Evolutionary conservation across 2,888 invertebrate genomes (phyloP).

Genomic region (Pheosia tremula): DNA sequence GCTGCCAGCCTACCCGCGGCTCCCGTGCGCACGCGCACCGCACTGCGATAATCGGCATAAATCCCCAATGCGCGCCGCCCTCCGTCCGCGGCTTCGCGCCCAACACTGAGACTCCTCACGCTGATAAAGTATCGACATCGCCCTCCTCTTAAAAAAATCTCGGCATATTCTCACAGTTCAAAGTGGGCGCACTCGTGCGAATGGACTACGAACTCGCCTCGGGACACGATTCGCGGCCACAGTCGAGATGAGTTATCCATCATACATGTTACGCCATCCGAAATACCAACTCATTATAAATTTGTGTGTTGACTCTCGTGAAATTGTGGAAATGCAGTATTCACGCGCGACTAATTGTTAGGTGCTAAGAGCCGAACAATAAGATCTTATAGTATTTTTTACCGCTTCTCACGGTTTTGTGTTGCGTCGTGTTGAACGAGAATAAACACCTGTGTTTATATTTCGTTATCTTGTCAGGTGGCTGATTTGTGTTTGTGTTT

Average conservation of each 20-base stretch:
- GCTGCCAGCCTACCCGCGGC: slow-evolving; percentile 46
- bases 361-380: slow-evolving; percentile 57
- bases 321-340: slow-evolving; percentile 33
- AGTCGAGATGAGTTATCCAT: slow-evolving; percentile 28
- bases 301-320: slow-evolving; percentile 1
- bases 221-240: slow-evolving; percentile 53
- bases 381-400: slow-evolving; percentile 46
- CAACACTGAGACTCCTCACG: slow-evolving; percentile 51
- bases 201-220: slow-evolving; percentile 46
- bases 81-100: slow-evolving; percentile 56
- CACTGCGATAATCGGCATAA: slow-evolving; percentile 25
- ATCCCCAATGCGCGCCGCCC: slow-evolving; percentile 46
- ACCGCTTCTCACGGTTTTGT: slow-evolving; percentile 63
- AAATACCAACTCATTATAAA: slow-evolving; percentile 10
- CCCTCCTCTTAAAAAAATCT: slow-evolving; percentile 55
- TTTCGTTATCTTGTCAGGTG: slow-evolving; percentile 51
- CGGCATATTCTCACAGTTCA: slow-evolving; percentile 52
- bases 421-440: slow-evolving; percentile 42
- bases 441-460: slow-evolving; percentile 64
- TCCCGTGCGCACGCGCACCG: slow-evolving; percentile 38
- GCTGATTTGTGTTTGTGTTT: slow-evolving; percentile 28
- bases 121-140: slow-evolving; percentile 55
- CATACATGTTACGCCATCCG: slow-evolving; percentile 11
- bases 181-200: slow-evolving; percentile 36
- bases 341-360: slow-evolving; percentile 52